Conservation (phyloP, 2,113 vertebrate genomes). For the Pseudorasbora parva region DNA sequence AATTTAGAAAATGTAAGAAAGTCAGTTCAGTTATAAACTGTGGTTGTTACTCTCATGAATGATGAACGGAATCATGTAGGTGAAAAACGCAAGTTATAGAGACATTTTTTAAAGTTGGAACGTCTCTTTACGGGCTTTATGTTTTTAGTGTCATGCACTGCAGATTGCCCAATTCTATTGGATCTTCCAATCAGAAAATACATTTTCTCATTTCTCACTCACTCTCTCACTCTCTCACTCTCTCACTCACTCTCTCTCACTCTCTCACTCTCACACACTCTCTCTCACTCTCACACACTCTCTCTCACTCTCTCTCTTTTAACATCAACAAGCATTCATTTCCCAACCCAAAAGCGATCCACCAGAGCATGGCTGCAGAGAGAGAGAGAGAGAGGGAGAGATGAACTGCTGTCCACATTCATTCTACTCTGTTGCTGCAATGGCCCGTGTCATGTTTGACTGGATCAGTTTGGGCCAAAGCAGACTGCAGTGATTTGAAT, state of each 20-base stretch:
- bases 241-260: background rate
- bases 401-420: slow-evolving; percentile 44
- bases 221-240: background rate
- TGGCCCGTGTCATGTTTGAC: slow-evolving; percentile 48
- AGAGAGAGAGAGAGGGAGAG: background rate
- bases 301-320: background rate
- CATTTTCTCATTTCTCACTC: too few species aligned
- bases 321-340: slow-evolving; percentile 45
- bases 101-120: too few species aligned
- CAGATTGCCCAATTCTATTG: too few species aligned
- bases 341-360: slow-evolving; percentile 27
- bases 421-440: slow-evolving; percentile 38
- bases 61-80: too few species aligned
- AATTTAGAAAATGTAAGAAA: too few species aligned
- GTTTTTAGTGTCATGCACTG: too few species aligned
- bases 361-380: slow-evolving; percentile 32
- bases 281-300: background rate
- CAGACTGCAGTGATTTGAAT: slow-evolving; percentile 41
- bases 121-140: too few species aligned
- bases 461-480: slow-evolving; percentile 45
- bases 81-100: too few species aligned
- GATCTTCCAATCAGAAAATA: too few species aligned
- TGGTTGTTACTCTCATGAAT: too few species aligned
- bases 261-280: background rate
- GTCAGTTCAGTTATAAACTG: too few species aligned